phyloP scores from a whole-genome alignment of 2,113 vertebrate species.

The Cynocephalus volans region DNA sequence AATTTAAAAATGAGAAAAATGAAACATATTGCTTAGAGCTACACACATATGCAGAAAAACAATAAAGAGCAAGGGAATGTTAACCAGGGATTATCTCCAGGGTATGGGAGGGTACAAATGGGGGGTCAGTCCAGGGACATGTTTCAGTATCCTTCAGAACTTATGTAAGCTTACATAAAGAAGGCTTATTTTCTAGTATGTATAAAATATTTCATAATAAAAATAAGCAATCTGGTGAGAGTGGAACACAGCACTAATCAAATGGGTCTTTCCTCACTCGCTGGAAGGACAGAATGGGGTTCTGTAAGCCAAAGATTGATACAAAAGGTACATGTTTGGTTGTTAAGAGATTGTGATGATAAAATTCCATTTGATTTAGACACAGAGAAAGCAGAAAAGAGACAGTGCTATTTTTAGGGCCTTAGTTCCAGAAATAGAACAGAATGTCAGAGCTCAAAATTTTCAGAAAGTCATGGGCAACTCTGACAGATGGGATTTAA shows the following conservation, averaged over 20 bases:
- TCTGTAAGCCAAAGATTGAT: not conserved
- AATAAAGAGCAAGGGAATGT: not conserved
- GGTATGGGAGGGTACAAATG: not conserved
- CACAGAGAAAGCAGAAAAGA: not conserved
- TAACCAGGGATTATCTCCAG: not conserved
- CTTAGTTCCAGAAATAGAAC: not conserved
- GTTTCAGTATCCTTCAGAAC: not conserved
- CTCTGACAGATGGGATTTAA: not conserved
- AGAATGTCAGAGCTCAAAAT: not conserved
- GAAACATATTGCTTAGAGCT: not conserved
- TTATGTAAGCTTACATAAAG: not conserved
- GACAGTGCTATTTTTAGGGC: not conserved
- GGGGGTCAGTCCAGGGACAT: not conserved
- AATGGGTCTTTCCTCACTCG: not conserved
- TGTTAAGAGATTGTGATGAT: not conserved
- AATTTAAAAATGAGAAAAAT: not conserved
- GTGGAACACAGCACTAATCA: not conserved
- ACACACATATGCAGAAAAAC: not conserved
- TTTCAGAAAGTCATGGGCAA: not conserved
- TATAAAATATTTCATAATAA: not conserved
- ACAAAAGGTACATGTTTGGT: not conserved
- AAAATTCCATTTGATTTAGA: not conserved
- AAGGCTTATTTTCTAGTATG: not conserved
- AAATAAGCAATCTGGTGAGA: not conserved
- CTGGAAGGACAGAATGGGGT: not conserved